Percentiles rank a stretch among this genome's conserved stretches.
These are phyloP conservation scores for Emmelina monodactyla DNA, from an alignment of 2,888 invertebrate genomes.

Conservation along the genomic window DNA sequence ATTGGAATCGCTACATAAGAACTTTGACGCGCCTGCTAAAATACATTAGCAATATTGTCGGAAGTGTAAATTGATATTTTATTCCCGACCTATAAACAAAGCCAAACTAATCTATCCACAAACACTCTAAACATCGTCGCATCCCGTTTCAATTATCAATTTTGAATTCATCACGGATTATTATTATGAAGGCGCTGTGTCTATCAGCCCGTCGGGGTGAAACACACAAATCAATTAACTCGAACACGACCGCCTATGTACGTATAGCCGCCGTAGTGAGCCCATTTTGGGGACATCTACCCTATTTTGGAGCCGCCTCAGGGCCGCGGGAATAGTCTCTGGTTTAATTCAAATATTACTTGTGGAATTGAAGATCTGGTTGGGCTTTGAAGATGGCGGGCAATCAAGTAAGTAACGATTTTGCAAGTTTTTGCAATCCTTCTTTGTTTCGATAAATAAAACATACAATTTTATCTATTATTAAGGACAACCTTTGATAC, in stretches of 20 bases:
- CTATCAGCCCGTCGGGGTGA: constrained; percentile 42
- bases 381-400: constrained; percentile 23
- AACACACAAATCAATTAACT: constrained; percentile 56
- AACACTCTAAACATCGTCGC: no score
- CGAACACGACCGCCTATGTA: constrained; percentile 46
- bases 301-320: constrained; percentile 38
- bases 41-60: no score
- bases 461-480: no score
- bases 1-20: no score
- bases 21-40: no score
- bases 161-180: constrained; percentile 43
- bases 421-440: no score
- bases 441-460: no score
- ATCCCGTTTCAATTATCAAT: constrained; percentile 29
- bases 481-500: no score
- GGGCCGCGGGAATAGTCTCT: constrained; percentile 37
- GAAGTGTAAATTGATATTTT: no score
- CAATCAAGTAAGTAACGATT: no score
- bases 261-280: constrained; percentile 38
- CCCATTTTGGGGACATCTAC: constrained; percentile 40
- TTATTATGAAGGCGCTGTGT: constrained; percentile 53
- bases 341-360: constrained; percentile 58
- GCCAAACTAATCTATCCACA: no score
- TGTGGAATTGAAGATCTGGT: constrained; percentile 43
- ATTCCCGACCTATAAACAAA: no score